Evolutionary conservation across 2,888 invertebrate genomes (phyloP).

Genomic region (Lumbricus terrestris): DNA sequence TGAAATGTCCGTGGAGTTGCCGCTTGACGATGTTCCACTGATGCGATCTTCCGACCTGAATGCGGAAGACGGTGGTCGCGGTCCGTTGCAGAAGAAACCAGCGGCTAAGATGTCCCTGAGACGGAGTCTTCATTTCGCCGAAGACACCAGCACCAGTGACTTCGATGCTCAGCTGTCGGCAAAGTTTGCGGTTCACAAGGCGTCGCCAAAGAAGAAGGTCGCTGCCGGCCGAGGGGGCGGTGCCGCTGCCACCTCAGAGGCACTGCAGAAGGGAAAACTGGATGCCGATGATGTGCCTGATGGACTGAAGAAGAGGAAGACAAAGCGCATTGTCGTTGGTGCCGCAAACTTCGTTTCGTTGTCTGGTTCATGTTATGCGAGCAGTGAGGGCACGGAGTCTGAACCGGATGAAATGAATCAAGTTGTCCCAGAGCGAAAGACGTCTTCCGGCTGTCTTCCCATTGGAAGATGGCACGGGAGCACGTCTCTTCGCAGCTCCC

Average conservation of each 20-base stretch:
- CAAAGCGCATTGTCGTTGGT: neutral
- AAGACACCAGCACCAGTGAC: slow-evolving; percentile 10
- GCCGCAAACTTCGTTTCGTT: neutral
- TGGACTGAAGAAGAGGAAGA: neutral
- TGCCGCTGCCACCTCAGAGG: neutral
- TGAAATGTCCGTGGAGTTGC: slow-evolving; percentile 33
- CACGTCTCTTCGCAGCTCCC: slow-evolving; percentile 10
- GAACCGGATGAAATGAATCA: neutral
- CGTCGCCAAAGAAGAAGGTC: neutral
- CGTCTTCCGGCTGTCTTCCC: neutral
- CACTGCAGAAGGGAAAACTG: neutral
- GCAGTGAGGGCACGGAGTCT: slow-evolving; percentile 25
- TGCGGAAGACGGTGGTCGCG: neutral
- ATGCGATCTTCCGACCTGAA: neutral
- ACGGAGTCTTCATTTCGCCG: neutral
- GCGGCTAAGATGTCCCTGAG: neutral
- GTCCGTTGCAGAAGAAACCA: neutral
- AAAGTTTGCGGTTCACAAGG: neutral
- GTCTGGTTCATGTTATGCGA: slow-evolving; percentile 33
- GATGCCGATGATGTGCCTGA: neutral
- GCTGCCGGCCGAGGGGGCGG: neutral
- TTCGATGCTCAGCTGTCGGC: neutral
- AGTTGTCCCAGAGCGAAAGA: neutral
- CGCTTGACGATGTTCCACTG: slow-evolving; percentile 26
- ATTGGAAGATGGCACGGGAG: neutral